Base-by-base conservation (phyloP, 2,113 vertebrate genomes). In the Epinephelus fuscoguttatus region DNA sequence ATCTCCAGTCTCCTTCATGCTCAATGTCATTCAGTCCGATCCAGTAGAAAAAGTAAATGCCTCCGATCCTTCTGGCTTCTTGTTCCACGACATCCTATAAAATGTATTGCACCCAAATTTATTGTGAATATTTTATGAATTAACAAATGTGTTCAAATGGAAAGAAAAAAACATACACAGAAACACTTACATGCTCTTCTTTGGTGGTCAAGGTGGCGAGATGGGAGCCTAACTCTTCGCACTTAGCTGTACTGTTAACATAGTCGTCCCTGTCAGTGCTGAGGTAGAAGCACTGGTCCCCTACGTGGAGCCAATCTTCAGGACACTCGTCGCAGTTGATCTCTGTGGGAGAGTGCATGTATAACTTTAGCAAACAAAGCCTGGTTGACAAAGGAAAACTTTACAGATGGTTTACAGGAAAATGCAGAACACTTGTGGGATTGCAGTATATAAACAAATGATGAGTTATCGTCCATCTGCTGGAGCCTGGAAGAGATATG, bases 151-250 rank as follows among this genome's bases (percentile, higher is more conserved):
- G 47, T 17, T 40, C 9, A 52, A 25, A 61, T 33, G 3, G 9
- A 30, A 10, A 64, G 2, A n/a, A n/a, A 13, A 13, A 68, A 56
- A 15, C 1, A 1, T 3, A 63, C 10, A 30, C 13, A 67, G 8
- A 80, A 40, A 40, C 1, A 55, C 83, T 75, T 61, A 81, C 70
- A 57, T 82, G 75, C 53, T 86, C 52, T 42, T 70, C 81, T 60
- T 37, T 70, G 21, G 56, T 88, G 18, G 71, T 84, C 53, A 88
- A 45, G 30, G 73, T 80, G 62, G 84, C 84, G 0, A 88, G 82
- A 49, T 84, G 81, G 53, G 52, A 25, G 0, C 84, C 88, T 0
- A 14, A 4, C 19, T 70, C 37, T 56, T 15, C 2, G 49, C 81
- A 86, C 47, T 73, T 57, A 0, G 57, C 2, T 37, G 14, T 0